Conservation (phyloP, 2,113 vertebrate genomes). For the Microcebus ravelobensis region DNA sequence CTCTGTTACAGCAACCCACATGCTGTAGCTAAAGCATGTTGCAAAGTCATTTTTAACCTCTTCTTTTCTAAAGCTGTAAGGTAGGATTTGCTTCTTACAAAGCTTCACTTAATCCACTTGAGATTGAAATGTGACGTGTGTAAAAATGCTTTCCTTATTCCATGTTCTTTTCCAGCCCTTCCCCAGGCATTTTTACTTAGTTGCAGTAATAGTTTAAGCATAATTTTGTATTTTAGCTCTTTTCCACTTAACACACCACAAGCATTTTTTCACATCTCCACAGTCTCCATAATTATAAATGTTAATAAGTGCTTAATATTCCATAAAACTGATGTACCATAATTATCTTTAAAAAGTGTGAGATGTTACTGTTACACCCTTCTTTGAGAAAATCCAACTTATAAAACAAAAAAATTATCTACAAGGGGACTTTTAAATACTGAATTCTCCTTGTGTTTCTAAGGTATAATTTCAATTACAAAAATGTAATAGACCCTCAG, state of each 20-base stretch:
- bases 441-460: neutral
- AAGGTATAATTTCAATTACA: slow-evolving; percentile 27
- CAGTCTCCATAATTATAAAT: slow-evolving; percentile 54
- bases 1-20: slow-evolving; percentile 13
- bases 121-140: neutral
- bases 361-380: slow-evolving; percentile 8
- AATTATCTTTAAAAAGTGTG: slow-evolving; percentile 39
- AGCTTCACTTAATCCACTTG: slow-evolving; percentile 29
- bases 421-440: slow-evolving; percentile 10
- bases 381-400: slow-evolving; percentile 47
- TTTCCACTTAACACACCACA: slow-evolving; percentile 34
- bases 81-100: slow-evolving; percentile 43
- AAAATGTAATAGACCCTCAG: neutral
- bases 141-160: neutral
- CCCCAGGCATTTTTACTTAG: neutral
- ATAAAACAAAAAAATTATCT: slow-evolving; percentile 16
- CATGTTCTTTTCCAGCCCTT: neutral
- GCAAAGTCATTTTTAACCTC: neutral
- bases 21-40: neutral
- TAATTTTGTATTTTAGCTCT: slow-evolving; percentile 50
- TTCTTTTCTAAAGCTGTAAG: neutral
- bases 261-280: neutral
- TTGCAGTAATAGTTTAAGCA: neutral
- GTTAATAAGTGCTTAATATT: slow-evolving; percentile 61
- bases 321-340: neutral